A percentile compares a stretch with the other conserved stretches of the same genome.
Evolutionary conservation across 2,113 vertebrate genomes (phyloP).

Genomic region (Pogona vitticeps): DNA sequence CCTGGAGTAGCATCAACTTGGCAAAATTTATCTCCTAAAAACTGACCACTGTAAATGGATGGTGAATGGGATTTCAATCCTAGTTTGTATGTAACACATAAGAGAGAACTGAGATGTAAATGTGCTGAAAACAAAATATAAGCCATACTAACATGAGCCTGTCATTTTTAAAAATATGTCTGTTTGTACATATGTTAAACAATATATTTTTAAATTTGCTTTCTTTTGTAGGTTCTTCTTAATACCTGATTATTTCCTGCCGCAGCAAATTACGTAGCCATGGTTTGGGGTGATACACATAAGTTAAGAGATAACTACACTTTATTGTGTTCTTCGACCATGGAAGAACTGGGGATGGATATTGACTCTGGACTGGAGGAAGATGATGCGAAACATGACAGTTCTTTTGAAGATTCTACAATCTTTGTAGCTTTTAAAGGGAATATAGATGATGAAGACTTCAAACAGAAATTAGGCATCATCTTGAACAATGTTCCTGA

Average conservation of each 20-base stretch:
- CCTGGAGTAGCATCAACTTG: no score
- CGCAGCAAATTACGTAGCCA: conserved; percentile 68
- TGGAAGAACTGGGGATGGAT: conserved; percentile 80
- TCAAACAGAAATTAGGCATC: conserved; percentile 85
- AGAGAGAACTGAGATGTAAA: not conserved
- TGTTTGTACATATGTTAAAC: not conserved
- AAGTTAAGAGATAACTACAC: conserved; percentile 72
- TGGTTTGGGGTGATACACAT: conserved; percentile 74
- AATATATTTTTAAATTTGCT: not conserved
- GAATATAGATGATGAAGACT: conserved; percentile 91
- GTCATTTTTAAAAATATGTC: not conserved
- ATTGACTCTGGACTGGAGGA: conserved; percentile 86
- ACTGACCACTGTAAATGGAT: not conserved
- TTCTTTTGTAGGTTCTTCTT: conserved; percentile 64
- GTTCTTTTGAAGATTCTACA: conserved; percentile 77
- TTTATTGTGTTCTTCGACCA: conserved; percentile 77
- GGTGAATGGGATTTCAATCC: not conserved
- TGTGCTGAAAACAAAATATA: not conserved
- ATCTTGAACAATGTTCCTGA: conserved; percentile 87
- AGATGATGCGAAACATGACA: conserved; percentile 78
- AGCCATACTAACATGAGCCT: not conserved
- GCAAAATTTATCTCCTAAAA: not conserved
- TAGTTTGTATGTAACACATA: not conserved
- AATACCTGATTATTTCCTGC: conserved; percentile 59
- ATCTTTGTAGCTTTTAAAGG: conserved; percentile 94